phyloP scores from a whole-genome alignment of 2,113 vertebrate genomes.

The Ivindomyrus marchei region DNA sequence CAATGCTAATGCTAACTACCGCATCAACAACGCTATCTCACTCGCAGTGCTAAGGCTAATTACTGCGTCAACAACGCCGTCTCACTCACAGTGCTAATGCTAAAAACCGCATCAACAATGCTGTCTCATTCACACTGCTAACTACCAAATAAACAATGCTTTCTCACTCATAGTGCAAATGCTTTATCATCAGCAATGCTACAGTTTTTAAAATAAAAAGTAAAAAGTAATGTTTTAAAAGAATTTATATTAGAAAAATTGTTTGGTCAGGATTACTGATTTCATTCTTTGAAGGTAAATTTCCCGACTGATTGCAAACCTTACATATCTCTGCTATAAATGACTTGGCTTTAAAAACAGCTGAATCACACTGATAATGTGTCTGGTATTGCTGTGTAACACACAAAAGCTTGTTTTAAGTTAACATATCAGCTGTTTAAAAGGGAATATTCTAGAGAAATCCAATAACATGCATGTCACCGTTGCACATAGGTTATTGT shows the following conservation, averaged over 20 bases:
- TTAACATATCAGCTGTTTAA: background rate
- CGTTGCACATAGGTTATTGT: background rate
- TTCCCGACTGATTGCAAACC: background rate
- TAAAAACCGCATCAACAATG: background rate
- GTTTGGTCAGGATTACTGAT: background rate
- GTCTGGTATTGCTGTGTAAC: background rate
- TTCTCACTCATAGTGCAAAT: background rate
- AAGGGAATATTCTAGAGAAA: background rate
- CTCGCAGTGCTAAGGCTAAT: background rate
- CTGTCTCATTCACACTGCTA: background rate
- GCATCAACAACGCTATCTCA: background rate
- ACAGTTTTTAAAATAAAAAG: background rate
- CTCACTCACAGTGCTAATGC: background rate
- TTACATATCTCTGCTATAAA: background rate
- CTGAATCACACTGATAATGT: background rate
- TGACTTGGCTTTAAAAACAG: background rate
- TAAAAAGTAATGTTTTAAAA: background rate
- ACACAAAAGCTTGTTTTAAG: background rate
- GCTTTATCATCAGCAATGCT: background rate
- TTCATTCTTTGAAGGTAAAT: background rate
- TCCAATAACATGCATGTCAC: background rate
- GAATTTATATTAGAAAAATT: background rate
- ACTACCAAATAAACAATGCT: background rate
- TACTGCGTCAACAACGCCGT: background rate
- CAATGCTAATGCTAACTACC: background rate